Conservation (phyloP, 1,140 invertebrate genomes). For the Magallana gigas region DNA sequence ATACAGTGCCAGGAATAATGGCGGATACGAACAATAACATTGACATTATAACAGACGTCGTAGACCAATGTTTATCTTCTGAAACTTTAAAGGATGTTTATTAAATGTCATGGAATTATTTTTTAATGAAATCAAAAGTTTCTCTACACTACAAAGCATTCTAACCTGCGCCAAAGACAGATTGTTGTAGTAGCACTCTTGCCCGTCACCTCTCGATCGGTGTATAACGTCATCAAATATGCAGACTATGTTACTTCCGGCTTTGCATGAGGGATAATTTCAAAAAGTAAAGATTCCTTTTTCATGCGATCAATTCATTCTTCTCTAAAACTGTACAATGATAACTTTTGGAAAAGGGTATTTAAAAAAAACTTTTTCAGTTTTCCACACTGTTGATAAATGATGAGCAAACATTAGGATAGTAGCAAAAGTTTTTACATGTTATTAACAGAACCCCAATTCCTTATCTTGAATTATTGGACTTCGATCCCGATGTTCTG, state of each 20-base stretch:
- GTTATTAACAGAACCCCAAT: not conserved
- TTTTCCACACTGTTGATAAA: no score
- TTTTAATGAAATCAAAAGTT: not conserved
- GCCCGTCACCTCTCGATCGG: not conserved
- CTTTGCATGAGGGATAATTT: not conserved
- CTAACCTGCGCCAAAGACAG: conserved; percentile 18
- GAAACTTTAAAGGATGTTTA: no score
- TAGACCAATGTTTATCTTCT: no score
- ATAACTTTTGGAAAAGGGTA: not conserved
- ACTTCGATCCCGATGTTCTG: no score
- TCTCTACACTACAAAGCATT: not conserved
- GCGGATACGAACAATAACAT: conserved; percentile 40
- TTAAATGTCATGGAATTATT: no score
- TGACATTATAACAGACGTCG: not conserved
- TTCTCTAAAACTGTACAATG: not conserved
- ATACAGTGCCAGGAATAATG: conserved; percentile 23
- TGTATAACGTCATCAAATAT: conserved; percentile 36
- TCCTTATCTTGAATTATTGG: no score
- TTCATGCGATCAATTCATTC: no score
- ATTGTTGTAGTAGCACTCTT: not conserved
- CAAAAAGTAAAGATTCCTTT: not conserved
- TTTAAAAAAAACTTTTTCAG: no score
- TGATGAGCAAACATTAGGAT: no score
- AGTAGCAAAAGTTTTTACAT: not conserved
- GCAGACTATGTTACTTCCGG: conserved; percentile 22